phyloP scores from a whole-genome alignment of 2,113 vertebrate species.

The Dicaeum eximium region DNA sequence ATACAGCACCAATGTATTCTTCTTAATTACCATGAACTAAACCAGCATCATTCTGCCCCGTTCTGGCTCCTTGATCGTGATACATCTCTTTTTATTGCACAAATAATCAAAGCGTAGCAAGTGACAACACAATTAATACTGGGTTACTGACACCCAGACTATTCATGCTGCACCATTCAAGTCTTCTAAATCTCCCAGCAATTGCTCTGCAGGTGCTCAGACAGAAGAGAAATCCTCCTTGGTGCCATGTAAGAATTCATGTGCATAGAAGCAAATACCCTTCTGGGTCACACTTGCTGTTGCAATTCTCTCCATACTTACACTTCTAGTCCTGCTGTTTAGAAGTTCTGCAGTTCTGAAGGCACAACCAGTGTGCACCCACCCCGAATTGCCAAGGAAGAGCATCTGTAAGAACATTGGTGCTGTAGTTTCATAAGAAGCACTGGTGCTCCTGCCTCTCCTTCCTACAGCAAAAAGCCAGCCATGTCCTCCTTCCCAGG shows the following conservation, averaged over 20 bases:
- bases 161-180: neutral
- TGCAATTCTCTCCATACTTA: neutral
- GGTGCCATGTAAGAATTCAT: neutral
- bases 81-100: neutral
- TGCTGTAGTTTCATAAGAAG: neutral
- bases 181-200: neutral
- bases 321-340: neutral
- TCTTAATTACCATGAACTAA: neutral
- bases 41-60: neutral
- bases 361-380: neutral
- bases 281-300: neutral
- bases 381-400: neutral
- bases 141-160: neutral
- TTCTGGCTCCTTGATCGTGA: neutral
- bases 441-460: neutral
- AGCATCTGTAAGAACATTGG: neutral
- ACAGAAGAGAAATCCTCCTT: neutral
- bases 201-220: neutral
- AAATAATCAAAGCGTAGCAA: neutral
- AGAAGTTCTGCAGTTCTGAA: neutral
- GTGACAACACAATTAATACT: neutral
- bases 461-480: neutral
- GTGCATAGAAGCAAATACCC: neutral
- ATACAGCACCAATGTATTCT: neutral
- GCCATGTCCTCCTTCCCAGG: neutral